These are phyloP conservation scores for Streblospio benedicti DNA, from an alignment of 1,140 invertebrate species.

Conservation along the genomic window DNA sequence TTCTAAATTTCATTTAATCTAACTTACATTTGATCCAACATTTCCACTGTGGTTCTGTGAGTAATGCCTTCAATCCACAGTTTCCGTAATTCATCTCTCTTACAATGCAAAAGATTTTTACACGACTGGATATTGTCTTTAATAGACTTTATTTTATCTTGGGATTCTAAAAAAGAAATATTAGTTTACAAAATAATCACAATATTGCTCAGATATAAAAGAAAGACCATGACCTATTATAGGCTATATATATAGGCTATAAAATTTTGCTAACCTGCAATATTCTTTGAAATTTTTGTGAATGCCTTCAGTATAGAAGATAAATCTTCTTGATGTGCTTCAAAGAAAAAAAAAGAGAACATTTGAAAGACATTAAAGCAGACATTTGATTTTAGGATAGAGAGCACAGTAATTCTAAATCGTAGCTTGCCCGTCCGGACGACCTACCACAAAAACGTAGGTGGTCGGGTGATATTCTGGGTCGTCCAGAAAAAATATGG, in stretches of 20 bases:
- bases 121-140: constrained; percentile 83
- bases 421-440: no score
- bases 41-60: constrained; percentile 77
- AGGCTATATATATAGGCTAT: no score
- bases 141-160: constrained; percentile 71
- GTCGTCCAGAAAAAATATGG: no score
- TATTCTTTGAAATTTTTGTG: constrained; percentile 64
- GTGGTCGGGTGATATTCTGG: no score
- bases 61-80: constrained; percentile 87
- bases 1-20: no score
- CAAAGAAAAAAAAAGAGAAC: constrained; percentile 20
- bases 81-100: constrained; percentile 83
- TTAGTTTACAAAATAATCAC: neutral
- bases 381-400: no score
- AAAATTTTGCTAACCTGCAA: constrained; percentile 50
- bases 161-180: constrained; percentile 52
- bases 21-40: constrained; percentile 78
- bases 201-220: no score
- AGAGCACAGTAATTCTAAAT: no score
- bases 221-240: no score
- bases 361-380: no score
- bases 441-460: no score
- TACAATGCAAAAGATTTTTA: constrained; percentile 78
- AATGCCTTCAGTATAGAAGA: constrained; percentile 80
- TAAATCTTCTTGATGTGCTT: constrained; percentile 75